These are phyloP conservation scores for Ptiloglossa arizonensis DNA, from an alignment of 1,140 invertebrate genomes.

Conservation along the genomic window DNA sequence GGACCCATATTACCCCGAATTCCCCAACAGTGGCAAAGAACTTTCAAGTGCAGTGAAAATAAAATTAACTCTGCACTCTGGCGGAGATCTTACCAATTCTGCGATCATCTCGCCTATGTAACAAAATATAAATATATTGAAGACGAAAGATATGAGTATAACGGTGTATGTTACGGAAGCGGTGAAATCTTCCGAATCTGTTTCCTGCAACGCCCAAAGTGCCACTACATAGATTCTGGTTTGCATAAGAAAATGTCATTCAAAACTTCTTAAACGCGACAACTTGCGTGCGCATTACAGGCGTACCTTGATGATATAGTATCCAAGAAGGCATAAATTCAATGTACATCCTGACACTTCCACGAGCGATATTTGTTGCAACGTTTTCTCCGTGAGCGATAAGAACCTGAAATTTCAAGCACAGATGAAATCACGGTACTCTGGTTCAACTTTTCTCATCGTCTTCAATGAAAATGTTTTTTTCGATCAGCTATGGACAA, in stretches of 20 bases:
- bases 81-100: conserved; percentile 57
- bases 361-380: conserved; percentile 67
- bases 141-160: conserved; percentile 52
- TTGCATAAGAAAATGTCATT: too few species aligned
- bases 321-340: conserved; percentile 69
- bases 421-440: too few species aligned
- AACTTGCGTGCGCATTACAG: too few species aligned
- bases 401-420: conserved; percentile 55
- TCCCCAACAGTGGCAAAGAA: too few species aligned
- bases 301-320: conserved; percentile 69
- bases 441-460: too few species aligned
- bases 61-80: too few species aligned
- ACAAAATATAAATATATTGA: conserved; percentile 70
- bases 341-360: conserved; percentile 70
- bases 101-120: conserved; percentile 65
- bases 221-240: too few species aligned
- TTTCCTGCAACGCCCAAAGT: conserved; percentile 56
- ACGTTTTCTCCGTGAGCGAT: conserved; percentile 45
- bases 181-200: conserved; percentile 26
- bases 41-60: too few species aligned
- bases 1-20: too few species aligned
- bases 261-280: too few species aligned
- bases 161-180: conserved; percentile 45
- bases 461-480: too few species aligned
- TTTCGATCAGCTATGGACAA: too few species aligned